phyloP scores from a whole-genome alignment of 2,888 invertebrate species.

The Catocala nupta region DNA sequence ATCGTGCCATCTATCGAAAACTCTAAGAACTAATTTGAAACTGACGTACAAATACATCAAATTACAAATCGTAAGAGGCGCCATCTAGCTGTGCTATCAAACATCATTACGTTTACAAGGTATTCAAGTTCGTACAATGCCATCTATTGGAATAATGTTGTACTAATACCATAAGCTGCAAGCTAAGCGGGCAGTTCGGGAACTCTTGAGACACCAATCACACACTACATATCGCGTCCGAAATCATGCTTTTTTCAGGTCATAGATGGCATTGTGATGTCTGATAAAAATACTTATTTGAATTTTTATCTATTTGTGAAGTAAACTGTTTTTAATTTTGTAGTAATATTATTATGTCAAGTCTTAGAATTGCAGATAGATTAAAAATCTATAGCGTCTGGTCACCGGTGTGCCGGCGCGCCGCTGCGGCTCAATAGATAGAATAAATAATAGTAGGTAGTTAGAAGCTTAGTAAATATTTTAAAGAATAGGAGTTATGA shows the following conservation, averaged over 20 bases:
- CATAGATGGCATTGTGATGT: conserved; percentile 5
- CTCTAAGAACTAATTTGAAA: not conserved
- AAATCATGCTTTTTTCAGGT: not conserved
- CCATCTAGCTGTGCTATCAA: conserved; percentile 1
- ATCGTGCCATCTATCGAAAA: conserved; percentile 5
- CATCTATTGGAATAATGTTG: conserved; percentile 26
- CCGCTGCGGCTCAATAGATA: no score
- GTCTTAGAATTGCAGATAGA: no score
- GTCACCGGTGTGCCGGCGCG: no score
- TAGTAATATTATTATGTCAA: no score
- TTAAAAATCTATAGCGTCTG: no score
- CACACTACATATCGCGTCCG: not conserved
- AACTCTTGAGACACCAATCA: no score
- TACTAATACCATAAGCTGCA: not conserved
- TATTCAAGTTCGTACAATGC: not conserved
- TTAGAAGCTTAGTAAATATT: no score
- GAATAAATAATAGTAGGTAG: no score
- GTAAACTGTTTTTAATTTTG: no score
- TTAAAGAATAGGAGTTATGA: no score
- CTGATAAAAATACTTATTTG: no score
- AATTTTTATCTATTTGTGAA: no score
- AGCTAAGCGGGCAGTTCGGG: not conserved
- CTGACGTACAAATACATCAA: not conserved
- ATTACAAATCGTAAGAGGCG: not conserved
- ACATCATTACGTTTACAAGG: not conserved